These are phyloP conservation scores for Hemithea aestivaria DNA, from an alignment of 2,888 invertebrate species.

Conservation along the genomic window DNA sequence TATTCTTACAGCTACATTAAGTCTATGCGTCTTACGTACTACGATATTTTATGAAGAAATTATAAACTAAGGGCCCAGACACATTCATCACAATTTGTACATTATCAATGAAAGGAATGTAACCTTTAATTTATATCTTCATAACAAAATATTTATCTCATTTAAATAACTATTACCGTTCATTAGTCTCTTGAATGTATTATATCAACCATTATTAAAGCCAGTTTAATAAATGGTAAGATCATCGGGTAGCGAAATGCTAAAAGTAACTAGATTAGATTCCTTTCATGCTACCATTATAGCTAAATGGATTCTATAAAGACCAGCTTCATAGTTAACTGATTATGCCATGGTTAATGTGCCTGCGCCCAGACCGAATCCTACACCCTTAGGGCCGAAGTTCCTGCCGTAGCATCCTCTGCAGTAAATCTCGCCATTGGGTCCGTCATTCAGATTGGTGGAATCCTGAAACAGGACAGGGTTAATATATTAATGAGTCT, in stretches of 20 bases:
- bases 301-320: slow-evolving; percentile 57
- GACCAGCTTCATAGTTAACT: slow-evolving; percentile 64
- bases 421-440: slow-evolving; percentile 96
- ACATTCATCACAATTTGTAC: slow-evolving; percentile 74
- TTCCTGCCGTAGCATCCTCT: slow-evolving; percentile 92
- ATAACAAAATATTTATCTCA: slow-evolving; percentile 67
- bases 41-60: slow-evolving; percentile 75
- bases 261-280: slow-evolving; percentile 51
- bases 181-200: slow-evolving; percentile 66
- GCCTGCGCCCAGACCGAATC: slow-evolving; percentile 95
- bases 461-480: slow-evolving; percentile 81
- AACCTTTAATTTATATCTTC: slow-evolving; percentile 78
- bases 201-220: slow-evolving; percentile 77
- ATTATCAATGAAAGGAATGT: slow-evolving; percentile 75
- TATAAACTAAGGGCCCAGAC: slow-evolving; percentile 79
- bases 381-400: slow-evolving; percentile 93
- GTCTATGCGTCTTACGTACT: slow-evolving; percentile 62
- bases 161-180: slow-evolving; percentile 44
- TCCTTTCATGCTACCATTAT: slow-evolving; percentile 66
- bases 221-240: slow-evolving; percentile 77
- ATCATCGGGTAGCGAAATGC: slow-evolving; percentile 60
- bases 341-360: slow-evolving; percentile 91
- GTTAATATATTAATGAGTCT: too few species aligned
- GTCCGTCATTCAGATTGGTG: slow-evolving; percentile 93
- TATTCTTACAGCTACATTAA: slow-evolving; percentile 61